Evolutionary conservation across 2,113 vertebrate species (phyloP).

Genomic region (Bujurquina vittata): DNA sequence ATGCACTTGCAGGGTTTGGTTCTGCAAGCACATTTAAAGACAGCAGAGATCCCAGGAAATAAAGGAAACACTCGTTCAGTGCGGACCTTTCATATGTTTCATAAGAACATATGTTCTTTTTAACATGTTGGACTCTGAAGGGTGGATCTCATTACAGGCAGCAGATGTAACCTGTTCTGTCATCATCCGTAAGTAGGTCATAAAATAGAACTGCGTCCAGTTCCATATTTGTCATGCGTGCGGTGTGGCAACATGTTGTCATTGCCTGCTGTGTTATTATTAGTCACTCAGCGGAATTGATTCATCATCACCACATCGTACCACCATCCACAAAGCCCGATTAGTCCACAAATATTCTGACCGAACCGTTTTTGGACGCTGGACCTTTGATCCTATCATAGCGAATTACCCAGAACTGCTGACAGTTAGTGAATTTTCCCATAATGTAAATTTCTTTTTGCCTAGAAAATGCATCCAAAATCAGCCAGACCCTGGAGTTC

Average conservation of each 20-base stretch:
- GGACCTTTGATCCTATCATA: conserved; percentile 6
- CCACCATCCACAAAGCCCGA: background rate
- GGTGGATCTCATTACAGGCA: background rate
- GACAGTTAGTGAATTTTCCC: background rate
- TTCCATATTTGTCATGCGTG: conserved; percentile 15
- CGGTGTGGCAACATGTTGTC: conserved; percentile 11
- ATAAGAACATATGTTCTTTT: background rate
- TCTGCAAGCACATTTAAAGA: background rate
- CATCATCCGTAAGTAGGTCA: background rate
- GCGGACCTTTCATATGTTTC: background rate
- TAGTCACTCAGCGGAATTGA: conserved; percentile 35
- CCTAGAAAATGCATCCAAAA: background rate
- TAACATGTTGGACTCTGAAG: background rate
- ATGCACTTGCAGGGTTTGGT: background rate
- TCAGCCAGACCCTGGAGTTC: background rate
- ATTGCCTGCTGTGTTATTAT: conserved; percentile 23
- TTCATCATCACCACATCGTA: conserved; percentile 24
- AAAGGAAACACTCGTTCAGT: background rate
- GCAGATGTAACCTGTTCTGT: background rate
- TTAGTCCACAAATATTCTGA: conserved; percentile 8
- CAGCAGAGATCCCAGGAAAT: background rate
- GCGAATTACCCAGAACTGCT: background rate
- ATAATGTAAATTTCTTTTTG: background rate
- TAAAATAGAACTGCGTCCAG: conserved; percentile 23
- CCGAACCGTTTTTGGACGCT: conserved; percentile 6